Percentiles rank a stretch among this genome's conserved stretches.
These are phyloP conservation scores for Scatophagus argus DNA, from an alignment of 2,113 vertebrate species.

Conservation along the genomic window DNA sequence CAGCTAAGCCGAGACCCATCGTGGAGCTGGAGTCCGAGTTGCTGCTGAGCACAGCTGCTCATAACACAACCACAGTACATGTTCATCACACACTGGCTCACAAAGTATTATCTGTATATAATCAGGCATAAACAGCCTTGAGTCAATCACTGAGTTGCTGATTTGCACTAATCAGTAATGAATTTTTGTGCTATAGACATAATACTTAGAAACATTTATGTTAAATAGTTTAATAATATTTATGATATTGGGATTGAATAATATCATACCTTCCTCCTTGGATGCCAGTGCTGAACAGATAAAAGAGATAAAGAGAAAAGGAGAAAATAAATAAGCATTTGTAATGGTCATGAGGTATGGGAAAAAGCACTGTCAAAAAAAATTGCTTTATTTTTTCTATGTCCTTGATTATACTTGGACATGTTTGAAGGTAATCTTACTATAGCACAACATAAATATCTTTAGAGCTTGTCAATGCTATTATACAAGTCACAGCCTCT, in stretches of 20 bases:
- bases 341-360: background rate
- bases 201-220: background rate
- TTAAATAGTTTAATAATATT: too few species aligned
- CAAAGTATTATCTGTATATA: too few species aligned
- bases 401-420: too few species aligned
- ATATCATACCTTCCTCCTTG: constrained; percentile 60
- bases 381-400: too few species aligned
- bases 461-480: too few species aligned
- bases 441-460: too few species aligned
- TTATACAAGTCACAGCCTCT: background rate
- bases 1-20: constrained; percentile 71
- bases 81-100: background rate
- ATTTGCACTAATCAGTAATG: background rate
- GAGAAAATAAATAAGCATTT: background rate
- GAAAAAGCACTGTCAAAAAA: too few species aligned
- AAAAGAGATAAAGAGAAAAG: constrained; percentile 24
- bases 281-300: constrained; percentile 50
- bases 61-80: constrained; percentile 6
- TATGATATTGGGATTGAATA: background rate
- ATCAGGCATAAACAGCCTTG: background rate
- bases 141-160: background rate
- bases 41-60: constrained; percentile 6
- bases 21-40: constrained; percentile 19
- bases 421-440: background rate
- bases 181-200: background rate